These are phyloP conservation scores for Crioceris asparagi DNA, from an alignment of 2,888 invertebrate genomes.

Conservation along the genomic window DNA sequence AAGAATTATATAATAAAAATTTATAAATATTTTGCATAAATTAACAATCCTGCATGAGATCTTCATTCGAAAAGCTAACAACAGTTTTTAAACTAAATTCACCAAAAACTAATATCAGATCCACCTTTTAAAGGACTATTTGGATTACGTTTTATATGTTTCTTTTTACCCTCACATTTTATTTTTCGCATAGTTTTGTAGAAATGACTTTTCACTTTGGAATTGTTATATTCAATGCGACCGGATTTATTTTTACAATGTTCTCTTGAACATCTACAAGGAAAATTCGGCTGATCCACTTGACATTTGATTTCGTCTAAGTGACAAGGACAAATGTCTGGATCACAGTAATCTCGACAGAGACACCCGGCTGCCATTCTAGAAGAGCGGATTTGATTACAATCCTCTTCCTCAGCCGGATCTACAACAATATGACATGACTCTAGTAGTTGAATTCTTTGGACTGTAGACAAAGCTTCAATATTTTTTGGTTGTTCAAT, in stretches of 20 bases:
- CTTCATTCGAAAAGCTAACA: too few relatives aligned
- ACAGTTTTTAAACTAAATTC: too few relatives aligned
- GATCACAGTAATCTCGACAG: conserved; percentile 7
- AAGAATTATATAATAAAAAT: too few relatives aligned
- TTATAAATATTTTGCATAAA: too few relatives aligned
- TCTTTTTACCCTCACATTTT: too few relatives aligned
- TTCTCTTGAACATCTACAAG: conserved; percentile 6
- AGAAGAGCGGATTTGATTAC: not conserved
- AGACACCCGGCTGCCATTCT: conserved; percentile 3
- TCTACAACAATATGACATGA: conserved; percentile 3
- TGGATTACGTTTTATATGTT: too few relatives aligned
- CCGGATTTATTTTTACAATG: conserved; percentile 7
- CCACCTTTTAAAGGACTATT: too few relatives aligned
- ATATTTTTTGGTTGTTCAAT: conserved; percentile 1
- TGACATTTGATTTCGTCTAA: conserved; percentile 5
- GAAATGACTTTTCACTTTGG: conserved; percentile 2
- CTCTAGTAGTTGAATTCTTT: conserved; percentile 4
- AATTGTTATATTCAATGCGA: conserved; percentile 5
- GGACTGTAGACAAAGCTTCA: not conserved
- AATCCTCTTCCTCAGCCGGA: conserved; percentile 3
- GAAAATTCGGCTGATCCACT: conserved; percentile 5
- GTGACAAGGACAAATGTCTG: conserved; percentile 6
- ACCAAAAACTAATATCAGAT: too few relatives aligned
- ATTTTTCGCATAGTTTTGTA: conserved; percentile 3
- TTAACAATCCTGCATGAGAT: too few relatives aligned